These are phyloP conservation scores for Artibeus jamaicensis DNA, from an alignment of 2,797 vertebrate species.

Conservation along the genomic window DNA sequence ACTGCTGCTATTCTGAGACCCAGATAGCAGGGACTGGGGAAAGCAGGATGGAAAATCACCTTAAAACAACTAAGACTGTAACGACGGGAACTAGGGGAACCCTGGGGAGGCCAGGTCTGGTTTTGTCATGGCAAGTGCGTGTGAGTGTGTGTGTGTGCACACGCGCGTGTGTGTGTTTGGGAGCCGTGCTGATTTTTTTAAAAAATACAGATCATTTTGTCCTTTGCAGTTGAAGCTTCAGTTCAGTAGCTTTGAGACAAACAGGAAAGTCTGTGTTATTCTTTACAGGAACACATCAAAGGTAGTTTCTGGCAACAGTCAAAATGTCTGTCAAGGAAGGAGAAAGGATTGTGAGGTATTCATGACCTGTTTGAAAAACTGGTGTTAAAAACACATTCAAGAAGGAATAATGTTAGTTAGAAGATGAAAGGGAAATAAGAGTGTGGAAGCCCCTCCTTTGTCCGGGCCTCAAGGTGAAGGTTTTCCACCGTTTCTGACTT, in stretches of 20 bases:
- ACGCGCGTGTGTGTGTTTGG: background rate
- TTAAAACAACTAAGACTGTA: background rate
- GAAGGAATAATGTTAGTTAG: conserved; percentile 71
- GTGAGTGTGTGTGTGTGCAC: background rate
- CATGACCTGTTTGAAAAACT: conserved; percentile 76
- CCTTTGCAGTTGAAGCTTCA: conserved; percentile 34
- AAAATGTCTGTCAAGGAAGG: conserved; percentile 60
- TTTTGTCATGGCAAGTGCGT: background rate
- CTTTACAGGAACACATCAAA: conserved; percentile 72
- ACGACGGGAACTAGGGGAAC: background rate
- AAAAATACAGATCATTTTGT: conserved; percentile 58
- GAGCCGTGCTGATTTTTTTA: background rate
- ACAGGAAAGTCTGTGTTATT: conserved; percentile 75
- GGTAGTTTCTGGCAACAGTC: conserved; percentile 72
- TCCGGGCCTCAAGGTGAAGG: background rate
- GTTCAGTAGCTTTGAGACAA: conserved; percentile 62
- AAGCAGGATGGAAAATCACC: conserved; percentile 11
- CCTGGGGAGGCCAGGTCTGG: background rate
- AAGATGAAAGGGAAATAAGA: conserved; percentile 29
- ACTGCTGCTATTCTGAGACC: conserved; percentile 54
- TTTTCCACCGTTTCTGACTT: background rate
- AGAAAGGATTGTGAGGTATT: conserved; percentile 74
- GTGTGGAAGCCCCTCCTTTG: background rate
- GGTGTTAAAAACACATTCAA: conserved; percentile 64
- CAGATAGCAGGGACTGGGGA: conserved; percentile 18